Base-by-base conservation (phyloP, 2,113 vertebrate species). In the Elephantulus edwardii region DNA sequence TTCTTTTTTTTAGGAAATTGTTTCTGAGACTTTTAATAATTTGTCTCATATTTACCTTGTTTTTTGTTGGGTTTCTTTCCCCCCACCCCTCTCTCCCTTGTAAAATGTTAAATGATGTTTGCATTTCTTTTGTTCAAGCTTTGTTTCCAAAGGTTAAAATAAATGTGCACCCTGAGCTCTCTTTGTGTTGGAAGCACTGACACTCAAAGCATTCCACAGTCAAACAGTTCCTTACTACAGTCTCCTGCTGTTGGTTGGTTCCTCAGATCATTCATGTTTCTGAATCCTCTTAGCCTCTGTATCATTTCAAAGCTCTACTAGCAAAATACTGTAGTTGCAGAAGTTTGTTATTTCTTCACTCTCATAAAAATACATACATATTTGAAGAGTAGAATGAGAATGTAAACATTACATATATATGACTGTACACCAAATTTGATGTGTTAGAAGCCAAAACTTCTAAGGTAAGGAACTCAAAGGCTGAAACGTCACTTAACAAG, bases 141-240 rank as follows among this genome's bases (percentile, higher is more conserved):
- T 96, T 96, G 85, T 97, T 97, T 95, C 92, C 93, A 94, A 95
- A 97, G 95, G 95, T 95, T 95, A 97, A 95, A 96, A 85, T 90
- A 70, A 96, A 92, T 92, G 58, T 54, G 77, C 46, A 84, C 68
- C 60, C 42, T 95, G 93, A 97, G 95, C 95, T 96, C 94, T 93
- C 95, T 96, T 96, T 84, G 88, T 95, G 92, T 90, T 90, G 91
- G 95, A 97, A 95, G 92, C 90, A 89, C 94, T 96, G 95, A 82
- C 35, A 42, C 52, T 94, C 93, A 97, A 96, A 97, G 94, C 91
- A 77, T 96, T 95, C 96, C 86, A 93, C 96, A 97, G 96, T 96
- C 93, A 94, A 79, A 83, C 95, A 3, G 3, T 95, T 97, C 94
- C 93, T 92, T 90, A 96, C 96, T 95, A 94, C 90, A 95, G 92